Base-by-base conservation (phyloP, 1,140 invertebrate genomes). In the Zaprionus lachaisei region DNA sequence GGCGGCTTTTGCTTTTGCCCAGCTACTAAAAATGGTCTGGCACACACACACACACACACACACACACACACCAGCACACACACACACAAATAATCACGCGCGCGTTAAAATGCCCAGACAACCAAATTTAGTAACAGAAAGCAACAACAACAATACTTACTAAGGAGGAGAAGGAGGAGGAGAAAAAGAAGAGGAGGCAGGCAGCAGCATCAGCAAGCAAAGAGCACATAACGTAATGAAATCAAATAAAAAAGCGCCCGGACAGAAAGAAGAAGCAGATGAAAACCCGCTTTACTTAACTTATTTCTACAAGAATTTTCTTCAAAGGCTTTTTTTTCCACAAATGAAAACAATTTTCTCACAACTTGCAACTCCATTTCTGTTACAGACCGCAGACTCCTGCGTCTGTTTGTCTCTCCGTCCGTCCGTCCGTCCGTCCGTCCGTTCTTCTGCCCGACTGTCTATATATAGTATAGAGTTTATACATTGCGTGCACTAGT, bases 41-140 rank as follows among this genome's bases (percentile, higher is more conserved):
- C 80, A 71, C 80, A 69, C 72, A 84, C 64, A 69, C 44, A 61
- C 51, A 70, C n/a, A 60, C 15, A 17, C 80, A 69, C 77, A 69
- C 72, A 84, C 64, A 69, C 44, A 61, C 51, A 70, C 15, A 60
- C 15, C n/a, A n/a, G n/a, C 77, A 69, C 72, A 84, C 64, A 69
- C 44, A 61, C 51, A 70, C 15, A 60, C 15, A 17, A 37, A 37
- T 37, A 60, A 9, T 57, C 14, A 49, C 20, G 65, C 17, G 67
- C 66, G 72, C 72, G 71, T 79, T 72, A 72, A 90, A 89, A 90
- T 90, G 81, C 85, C 78, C 81, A 89, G 84, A 89, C 84, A 89
- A 89, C 84, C 84, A 89, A 89, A 89, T 89, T 89, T 89, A 89
- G 84, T 90, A 89, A 81, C 84, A 86, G 64, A 72, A 74, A 75